phyloP scores from a whole-genome alignment of 2,797 vertebrate genomes.

The Carduelis carduelis region DNA sequence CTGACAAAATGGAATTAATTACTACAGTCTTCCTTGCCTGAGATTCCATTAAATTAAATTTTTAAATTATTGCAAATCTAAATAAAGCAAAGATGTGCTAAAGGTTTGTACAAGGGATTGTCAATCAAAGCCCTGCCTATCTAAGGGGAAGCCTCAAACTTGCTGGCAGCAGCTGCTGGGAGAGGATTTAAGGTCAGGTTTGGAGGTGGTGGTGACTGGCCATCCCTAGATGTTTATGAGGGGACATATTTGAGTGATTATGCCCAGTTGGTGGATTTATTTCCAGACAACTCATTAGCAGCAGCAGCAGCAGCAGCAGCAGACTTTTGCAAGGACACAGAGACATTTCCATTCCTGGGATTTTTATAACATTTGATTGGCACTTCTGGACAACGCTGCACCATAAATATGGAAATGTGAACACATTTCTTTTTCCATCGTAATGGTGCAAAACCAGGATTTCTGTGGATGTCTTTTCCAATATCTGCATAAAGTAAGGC shows the following conservation, averaged over 20 bases:
- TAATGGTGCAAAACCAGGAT: not conserved
- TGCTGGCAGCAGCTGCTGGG: not conserved
- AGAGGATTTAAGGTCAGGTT: not conserved
- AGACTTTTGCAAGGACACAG: not conserved
- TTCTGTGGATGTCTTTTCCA: not conserved
- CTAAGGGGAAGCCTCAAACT: not conserved
- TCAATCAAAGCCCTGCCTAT: not conserved
- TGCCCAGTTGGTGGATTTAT: not conserved
- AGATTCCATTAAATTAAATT: not conserved
- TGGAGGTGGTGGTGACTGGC: not conserved
- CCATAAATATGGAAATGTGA: not conserved
- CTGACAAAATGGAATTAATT: not conserved
- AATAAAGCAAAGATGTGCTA: not conserved
- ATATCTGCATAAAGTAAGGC: not conserved
- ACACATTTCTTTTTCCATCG: not conserved
- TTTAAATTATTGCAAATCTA: not conserved
- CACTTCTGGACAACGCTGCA: not conserved
- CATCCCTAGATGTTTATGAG: not conserved
- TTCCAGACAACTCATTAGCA: not conserved
- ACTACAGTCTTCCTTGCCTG: not conserved
- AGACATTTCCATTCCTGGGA: not conserved
- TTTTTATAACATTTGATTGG: not conserved
- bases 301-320: not conserved
- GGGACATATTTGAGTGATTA: not conserved
- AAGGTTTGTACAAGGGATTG: not conserved